Evolutionary conservation across 2,113 vertebrate genomes (phyloP).

Genomic region (Lophotis ruficrista): DNA sequence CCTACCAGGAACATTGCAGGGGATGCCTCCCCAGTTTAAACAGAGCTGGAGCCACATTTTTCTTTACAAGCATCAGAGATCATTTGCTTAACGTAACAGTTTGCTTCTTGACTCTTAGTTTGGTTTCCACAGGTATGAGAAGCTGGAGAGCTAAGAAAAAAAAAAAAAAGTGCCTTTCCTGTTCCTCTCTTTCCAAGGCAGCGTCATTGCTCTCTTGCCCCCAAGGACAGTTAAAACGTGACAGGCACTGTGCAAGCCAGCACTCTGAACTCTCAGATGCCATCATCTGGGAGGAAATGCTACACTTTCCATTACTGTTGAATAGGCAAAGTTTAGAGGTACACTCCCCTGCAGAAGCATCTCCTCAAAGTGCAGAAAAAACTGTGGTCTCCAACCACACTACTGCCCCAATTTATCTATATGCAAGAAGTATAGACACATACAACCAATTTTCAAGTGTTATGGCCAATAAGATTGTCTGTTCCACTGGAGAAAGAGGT

Average conservation of each 20-base stretch:
- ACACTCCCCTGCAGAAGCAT: not conserved
- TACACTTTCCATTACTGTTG: not conserved
- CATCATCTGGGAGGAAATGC: not conserved
- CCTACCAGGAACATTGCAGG: not conserved
- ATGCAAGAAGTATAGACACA: not conserved
- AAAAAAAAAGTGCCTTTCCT: not conserved
- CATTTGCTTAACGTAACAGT: not conserved
- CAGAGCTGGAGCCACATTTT: not conserved
- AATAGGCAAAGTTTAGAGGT: not conserved
- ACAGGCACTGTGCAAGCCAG: not conserved
- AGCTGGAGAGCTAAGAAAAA: not conserved
- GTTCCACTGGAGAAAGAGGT: not conserved
- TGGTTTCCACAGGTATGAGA: not conserved
- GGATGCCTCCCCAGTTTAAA: not conserved
- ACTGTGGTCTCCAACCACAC: rapidly evolving
- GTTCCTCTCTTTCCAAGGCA: not conserved
- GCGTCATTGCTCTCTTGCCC: not conserved
- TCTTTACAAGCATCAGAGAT: not conserved
- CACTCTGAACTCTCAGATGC: not conserved
- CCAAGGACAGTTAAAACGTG: not conserved
- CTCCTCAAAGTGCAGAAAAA: not conserved
- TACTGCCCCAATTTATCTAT: not conserved
- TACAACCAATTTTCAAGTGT: not conserved
- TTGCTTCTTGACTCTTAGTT: not conserved
- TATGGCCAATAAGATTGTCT: not conserved